Percentiles rank a stretch among this genome's conserved stretches.
phyloP scores from a whole-genome alignment of 1,140 invertebrate genomes.

The Anoplophora glabripennis region DNA sequence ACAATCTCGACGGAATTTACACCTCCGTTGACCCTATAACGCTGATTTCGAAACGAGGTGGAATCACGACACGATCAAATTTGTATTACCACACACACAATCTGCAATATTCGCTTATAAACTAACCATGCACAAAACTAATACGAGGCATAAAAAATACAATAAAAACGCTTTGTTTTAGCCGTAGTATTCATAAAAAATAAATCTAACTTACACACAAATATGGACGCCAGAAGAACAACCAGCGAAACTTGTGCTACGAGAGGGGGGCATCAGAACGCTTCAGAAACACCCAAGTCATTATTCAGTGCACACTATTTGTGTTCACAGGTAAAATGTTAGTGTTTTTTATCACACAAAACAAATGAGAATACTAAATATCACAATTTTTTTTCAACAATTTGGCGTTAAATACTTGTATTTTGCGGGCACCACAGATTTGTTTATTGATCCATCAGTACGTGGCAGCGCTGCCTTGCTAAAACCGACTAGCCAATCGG shows the following conservation, averaged over 20 bases:
- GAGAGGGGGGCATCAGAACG: slow-evolving; percentile 35
- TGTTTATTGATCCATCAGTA: slow-evolving; percentile 45
- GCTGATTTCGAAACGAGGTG: too few relatives aligned
- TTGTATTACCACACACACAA: too few relatives aligned
- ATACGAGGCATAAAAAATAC: neutral
- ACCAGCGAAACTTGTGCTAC: slow-evolving; percentile 33
- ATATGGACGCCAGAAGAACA: slow-evolving; percentile 42
- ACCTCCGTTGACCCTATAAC: too few relatives aligned
- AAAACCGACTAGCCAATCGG: slow-evolving; percentile 5
- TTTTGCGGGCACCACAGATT: slow-evolving; percentile 41
- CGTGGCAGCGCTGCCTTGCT: slow-evolving; percentile 39
- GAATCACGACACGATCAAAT: too few relatives aligned
- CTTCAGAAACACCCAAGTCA: slow-evolving; percentile 38
- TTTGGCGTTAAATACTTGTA: slow-evolving; percentile 49
- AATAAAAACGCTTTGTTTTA: neutral
- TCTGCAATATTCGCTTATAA: too few relatives aligned
- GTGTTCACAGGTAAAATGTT: slow-evolving; percentile 30
- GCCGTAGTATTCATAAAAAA: neutral
- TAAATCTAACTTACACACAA: slow-evolving; percentile 38
- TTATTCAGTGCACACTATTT: slow-evolving; percentile 34
- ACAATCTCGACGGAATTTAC: too few relatives aligned
- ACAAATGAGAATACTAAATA: slow-evolving; percentile 48
- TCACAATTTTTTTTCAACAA: slow-evolving; percentile 47
- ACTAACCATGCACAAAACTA: too few relatives aligned
- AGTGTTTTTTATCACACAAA: slow-evolving; percentile 41